Percentiles rank a stretch among this genome's conserved stretches.
phyloP scores from a whole-genome alignment of 1,140 invertebrate genomes.

The Drosophila tropicalis region DNA sequence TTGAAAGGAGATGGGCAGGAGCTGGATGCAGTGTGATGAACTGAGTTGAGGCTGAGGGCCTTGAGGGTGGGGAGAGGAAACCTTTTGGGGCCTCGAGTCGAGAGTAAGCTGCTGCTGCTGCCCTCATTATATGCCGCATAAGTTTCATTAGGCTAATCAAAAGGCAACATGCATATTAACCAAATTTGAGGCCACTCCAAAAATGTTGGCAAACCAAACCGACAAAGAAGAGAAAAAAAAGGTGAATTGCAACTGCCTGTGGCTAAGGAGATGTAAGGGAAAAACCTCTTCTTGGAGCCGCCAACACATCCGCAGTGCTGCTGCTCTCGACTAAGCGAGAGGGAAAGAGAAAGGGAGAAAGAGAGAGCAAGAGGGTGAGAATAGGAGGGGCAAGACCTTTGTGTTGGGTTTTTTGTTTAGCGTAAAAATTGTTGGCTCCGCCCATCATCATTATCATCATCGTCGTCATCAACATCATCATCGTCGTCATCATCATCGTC shows the following conservation, averaged over 20 bases:
- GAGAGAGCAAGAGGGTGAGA: not conserved
- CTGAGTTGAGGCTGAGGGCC: too few species aligned
- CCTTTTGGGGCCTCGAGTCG: too few species aligned
- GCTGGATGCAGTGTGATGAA: not conserved
- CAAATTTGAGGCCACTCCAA: slow-evolving; percentile 66
- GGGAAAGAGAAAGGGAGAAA: not conserved
- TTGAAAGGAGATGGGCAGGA: slow-evolving; percentile 41
- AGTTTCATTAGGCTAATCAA: slow-evolving; percentile 80
- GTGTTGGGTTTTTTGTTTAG: slow-evolving; percentile 73
- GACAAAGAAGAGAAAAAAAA: slow-evolving; percentile 26
- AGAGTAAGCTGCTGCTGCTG: not conserved
- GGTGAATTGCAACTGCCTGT: slow-evolving; percentile 40
- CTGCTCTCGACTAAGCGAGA: slow-evolving; percentile 19
- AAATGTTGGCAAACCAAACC: slow-evolving; percentile 27
- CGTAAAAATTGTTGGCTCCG: slow-evolving; percentile 73
- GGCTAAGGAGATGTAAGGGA: slow-evolving; percentile 66
- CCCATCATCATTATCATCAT: slow-evolving; percentile 69
- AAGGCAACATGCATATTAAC: slow-evolving; percentile 71
- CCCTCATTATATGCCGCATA: slow-evolving; percentile 58
- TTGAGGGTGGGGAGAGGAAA: too few species aligned
- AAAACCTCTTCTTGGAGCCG: slow-evolving; percentile 40
- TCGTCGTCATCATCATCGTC: slow-evolving; percentile 57
- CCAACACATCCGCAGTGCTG: slow-evolving; percentile 59
- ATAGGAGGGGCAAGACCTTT: slow-evolving; percentile 34
- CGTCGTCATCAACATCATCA: slow-evolving; percentile 46